phyloP scores from a whole-genome alignment of 2,888 invertebrate species.

The Leucozona laternaria region DNA sequence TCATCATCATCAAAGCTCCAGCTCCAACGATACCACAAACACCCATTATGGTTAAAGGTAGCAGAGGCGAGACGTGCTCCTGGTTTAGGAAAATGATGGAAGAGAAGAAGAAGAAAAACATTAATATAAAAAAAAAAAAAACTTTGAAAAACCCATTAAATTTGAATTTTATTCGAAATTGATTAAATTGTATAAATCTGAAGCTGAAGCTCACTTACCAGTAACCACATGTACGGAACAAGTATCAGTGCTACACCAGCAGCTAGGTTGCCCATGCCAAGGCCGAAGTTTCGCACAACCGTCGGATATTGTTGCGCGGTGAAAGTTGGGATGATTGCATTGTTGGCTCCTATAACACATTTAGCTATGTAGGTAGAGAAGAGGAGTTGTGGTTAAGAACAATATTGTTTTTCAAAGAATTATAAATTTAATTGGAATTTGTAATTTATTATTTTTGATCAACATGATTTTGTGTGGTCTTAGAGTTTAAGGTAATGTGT shows the following conservation, averaged over 20 bases:
- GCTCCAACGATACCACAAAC: constrained; percentile 85
- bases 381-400: constrained; percentile 8
- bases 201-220: constrained; percentile 85
- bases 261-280: constrained; percentile 90
- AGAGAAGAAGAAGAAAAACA: constrained; percentile 52
- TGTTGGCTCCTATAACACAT: constrained; percentile 90
- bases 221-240: constrained; percentile 91
- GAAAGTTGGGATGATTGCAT: constrained; percentile 90
- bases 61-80: constrained; percentile 83
- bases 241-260: constrained; percentile 90
- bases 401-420: constrained; percentile 6
- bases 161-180: constrained; percentile 25
- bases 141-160: constrained; percentile 19
- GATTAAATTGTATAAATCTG: not conserved
- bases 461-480: constrained; percentile 22
- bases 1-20: constrained; percentile 84
- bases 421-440: constrained; percentile 22
- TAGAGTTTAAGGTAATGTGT: not conserved
- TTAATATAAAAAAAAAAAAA: not conserved
- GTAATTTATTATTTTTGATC: constrained; percentile 14
- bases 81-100: constrained; percentile 77
- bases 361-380: constrained; percentile 84
- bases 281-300: constrained; percentile 88
- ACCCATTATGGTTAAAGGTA: constrained; percentile 85
- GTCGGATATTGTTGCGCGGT: constrained; percentile 90